Evolutionary conservation across 2,797 vertebrate species (phyloP).

Genomic region (Spheniscus humboldti): DNA sequence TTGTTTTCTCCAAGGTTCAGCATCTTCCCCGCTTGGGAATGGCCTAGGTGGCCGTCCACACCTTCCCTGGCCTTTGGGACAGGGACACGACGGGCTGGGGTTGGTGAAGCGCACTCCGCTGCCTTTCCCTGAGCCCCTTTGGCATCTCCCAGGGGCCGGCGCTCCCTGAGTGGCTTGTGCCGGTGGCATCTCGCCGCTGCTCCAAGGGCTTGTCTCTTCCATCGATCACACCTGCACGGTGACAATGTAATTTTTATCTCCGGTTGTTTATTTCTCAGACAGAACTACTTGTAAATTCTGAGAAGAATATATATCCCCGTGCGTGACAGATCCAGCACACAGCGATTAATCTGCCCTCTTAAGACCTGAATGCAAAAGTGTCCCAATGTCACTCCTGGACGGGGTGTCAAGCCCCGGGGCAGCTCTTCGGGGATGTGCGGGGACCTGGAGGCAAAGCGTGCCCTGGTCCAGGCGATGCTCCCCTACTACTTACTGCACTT

Average conservation of each 20-base stretch:
- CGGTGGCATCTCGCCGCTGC: neutral
- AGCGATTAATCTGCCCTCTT: slow-evolving; percentile 75
- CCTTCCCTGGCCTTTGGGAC: neutral
- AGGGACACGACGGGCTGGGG: neutral
- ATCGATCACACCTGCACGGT: slow-evolving; percentile 75
- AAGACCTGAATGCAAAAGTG: slow-evolving; percentile 55
- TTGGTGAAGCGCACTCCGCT: rapidly evolving
- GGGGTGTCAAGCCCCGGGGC: neutral
- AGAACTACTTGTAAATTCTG: slow-evolving; percentile 80
- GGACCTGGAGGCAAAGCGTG: neutral
- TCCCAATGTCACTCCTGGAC: slow-evolving; percentile 15
- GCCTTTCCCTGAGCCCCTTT: neutral
- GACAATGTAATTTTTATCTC: slow-evolving; percentile 82
- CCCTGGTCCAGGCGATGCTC: neutral
- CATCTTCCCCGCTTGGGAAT: neutral
- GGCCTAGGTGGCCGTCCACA: neutral
- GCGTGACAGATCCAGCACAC: slow-evolving; percentile 73
- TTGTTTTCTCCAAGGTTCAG: neutral
- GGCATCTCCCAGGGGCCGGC: neutral
- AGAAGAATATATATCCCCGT: slow-evolving; percentile 73
- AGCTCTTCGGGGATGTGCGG: neutral
- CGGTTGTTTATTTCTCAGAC: slow-evolving; percentile 79
- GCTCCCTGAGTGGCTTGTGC: neutral
- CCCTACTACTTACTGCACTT: neutral
- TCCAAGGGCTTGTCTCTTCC: neutral